Evolutionary conservation across 2,888 invertebrate genomes (phyloP).

Genomic region (Allacma fusca): DNA sequence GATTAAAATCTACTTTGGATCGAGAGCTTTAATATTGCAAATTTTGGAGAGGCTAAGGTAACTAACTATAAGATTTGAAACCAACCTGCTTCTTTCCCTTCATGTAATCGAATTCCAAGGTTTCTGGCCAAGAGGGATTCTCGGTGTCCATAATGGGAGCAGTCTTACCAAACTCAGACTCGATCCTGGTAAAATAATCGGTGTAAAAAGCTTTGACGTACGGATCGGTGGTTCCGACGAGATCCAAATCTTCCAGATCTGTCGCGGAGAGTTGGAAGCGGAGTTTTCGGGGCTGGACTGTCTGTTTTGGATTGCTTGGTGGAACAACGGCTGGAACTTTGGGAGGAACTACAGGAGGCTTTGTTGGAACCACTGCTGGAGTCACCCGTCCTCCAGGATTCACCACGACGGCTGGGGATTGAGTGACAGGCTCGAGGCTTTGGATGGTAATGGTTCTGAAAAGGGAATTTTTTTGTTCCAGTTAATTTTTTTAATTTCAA

Average conservation of each 20-base stretch:
- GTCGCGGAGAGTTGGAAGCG: constrained; percentile 55
- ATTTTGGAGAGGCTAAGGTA: too few relatives aligned
- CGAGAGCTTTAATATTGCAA: too few relatives aligned
- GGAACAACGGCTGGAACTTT: not conserved
- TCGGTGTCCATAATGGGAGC: constrained; percentile 55
- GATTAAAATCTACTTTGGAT: not conserved
- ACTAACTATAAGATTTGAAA: not conserved
- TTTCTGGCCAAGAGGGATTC: constrained; percentile 55
- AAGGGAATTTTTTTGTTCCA: too few relatives aligned
- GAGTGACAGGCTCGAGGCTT: constrained; percentile 48
- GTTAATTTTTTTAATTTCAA: too few relatives aligned
- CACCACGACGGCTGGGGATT: not conserved
- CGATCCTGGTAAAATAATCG: constrained; percentile 48
- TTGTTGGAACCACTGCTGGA: not conserved
- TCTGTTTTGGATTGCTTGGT: too few relatives aligned
- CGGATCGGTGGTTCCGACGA: constrained; percentile 55
- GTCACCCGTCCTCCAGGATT: not conserved
- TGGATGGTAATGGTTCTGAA: constrained; percentile 52
- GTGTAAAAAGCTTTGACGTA: constrained; percentile 54
- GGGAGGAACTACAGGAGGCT: constrained; percentile 25
- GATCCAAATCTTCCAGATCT: constrained; percentile 46
- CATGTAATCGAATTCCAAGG: constrained; percentile 54
- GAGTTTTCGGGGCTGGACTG: constrained; percentile 37
- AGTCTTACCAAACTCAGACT: constrained; percentile 52
- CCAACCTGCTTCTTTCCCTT: constrained; percentile 55